Percentiles rank a stretch among this genome's conserved stretches.
Evolutionary conservation across 2,797 vertebrate species (phyloP).

Genomic region (Philypnodon macrostomus): DNA sequence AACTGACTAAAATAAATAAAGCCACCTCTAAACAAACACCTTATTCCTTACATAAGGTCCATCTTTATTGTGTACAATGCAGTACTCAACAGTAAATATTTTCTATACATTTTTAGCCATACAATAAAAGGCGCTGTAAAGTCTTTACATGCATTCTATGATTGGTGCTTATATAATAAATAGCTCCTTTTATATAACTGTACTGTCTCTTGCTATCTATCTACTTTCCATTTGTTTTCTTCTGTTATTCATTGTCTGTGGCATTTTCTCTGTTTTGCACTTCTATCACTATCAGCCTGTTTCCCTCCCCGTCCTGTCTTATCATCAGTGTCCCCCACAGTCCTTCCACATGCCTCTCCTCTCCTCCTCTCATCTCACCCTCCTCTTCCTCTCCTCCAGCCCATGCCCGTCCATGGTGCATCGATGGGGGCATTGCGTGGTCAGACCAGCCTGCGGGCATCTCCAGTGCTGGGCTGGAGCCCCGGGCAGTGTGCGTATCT

Average conservation of each 20-base stretch:
- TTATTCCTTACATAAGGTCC: too few relatives aligned
- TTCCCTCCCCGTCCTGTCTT: constrained; percentile 53
- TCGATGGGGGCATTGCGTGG: constrained; percentile 58
- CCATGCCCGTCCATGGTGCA: constrained; percentile 29
- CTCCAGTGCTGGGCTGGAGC: constrained; percentile 50
- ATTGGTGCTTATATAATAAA: too few relatives aligned
- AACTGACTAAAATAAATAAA: too few relatives aligned
- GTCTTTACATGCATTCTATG: too few relatives aligned
- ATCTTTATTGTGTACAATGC: too few relatives aligned
- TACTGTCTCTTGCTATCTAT: constrained; percentile 24
- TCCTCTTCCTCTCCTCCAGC: constrained; percentile 12
- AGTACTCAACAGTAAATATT: too few relatives aligned
- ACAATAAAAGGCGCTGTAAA: too few relatives aligned
- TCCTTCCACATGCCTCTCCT: constrained; percentile 19
- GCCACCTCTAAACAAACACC: too few relatives aligned
- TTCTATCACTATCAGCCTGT: constrained; percentile 44
- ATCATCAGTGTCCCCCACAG: constrained; percentile 41
- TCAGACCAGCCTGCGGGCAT: constrained; percentile 62
- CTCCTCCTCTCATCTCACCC: constrained; percentile 11
- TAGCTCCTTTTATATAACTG: neutral
- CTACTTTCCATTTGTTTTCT: constrained; percentile 18
- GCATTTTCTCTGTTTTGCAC: constrained; percentile 19
- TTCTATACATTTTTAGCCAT: too few relatives aligned
- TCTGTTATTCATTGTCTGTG: neutral
- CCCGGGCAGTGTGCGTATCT: constrained; percentile 34